A percentile compares a stretch with the other conserved stretches of the same genome.
These are phyloP conservation scores for Sylvilagus bachmani DNA, from an alignment of 2,113 vertebrate species.

Conservation along the genomic window DNA sequence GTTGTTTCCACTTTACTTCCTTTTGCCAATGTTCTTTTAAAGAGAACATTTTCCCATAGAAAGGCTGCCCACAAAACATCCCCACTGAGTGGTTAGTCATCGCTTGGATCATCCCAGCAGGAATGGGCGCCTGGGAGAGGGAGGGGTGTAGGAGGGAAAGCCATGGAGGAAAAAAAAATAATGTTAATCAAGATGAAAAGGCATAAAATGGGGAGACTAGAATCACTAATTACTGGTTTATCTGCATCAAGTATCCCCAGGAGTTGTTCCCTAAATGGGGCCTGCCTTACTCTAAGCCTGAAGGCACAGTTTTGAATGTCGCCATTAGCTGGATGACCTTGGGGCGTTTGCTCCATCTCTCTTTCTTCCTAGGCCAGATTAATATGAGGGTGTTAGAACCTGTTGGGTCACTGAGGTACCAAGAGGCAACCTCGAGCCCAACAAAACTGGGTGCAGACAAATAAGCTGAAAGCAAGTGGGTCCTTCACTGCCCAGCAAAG, in stretches of 20 bases:
- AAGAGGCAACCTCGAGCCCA: too few relatives aligned
- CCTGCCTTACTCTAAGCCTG: neutral
- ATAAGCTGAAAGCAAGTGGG: too few relatives aligned
- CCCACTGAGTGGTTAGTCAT: conserved; percentile 47
- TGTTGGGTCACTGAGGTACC: too few relatives aligned
- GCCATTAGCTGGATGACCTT: neutral
- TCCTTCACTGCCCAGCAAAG: too few relatives aligned
- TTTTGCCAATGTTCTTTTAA: conserved; percentile 48
- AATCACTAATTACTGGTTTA: neutral
- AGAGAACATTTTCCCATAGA: neutral
- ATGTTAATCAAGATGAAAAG: neutral
- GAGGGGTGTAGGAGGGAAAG: neutral
- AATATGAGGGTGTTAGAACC: neutral
- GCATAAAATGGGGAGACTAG: neutral
- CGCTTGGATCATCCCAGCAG: neutral
- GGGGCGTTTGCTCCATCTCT: neutral
- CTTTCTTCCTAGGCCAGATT: neutral
- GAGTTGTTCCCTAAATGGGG: neutral
- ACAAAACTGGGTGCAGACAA: too few relatives aligned
- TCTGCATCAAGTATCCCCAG: neutral
- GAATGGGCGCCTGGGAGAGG: neutral
- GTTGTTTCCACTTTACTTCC: neutral
- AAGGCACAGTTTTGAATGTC: neutral
- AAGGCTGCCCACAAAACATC: neutral
- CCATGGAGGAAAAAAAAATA: neutral